These are phyloP conservation scores for Lepidotrigona ventralis DNA, from an alignment of 1,140 invertebrate species.

Conservation along the genomic window DNA sequence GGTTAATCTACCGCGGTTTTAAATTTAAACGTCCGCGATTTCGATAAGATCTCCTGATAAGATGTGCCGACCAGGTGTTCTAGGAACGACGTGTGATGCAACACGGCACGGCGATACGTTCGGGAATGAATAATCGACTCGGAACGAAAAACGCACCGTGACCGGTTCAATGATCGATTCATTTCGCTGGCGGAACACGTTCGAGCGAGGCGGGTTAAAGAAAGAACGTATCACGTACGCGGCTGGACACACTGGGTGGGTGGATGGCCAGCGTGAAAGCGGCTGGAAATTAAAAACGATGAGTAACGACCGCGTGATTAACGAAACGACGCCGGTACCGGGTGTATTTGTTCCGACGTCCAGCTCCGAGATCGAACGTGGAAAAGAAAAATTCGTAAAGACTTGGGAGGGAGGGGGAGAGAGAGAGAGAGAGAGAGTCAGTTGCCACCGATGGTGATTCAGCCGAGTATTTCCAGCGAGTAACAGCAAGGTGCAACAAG, in stretches of 20 bases:
- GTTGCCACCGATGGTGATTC: slow-evolving; percentile 33
- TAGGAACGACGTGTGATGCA: slow-evolving; percentile 9
- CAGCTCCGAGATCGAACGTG: background rate
- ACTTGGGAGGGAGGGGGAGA: too few relatives aligned
- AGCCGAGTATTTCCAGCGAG: slow-evolving; percentile 8
- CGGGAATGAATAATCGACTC: slow-evolving; percentile 28
- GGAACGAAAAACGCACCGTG: slow-evolving; percentile 8
- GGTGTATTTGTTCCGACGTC: background rate
- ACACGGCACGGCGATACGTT: background rate
- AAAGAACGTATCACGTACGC: background rate
- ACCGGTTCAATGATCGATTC: slow-evolving; percentile 28
- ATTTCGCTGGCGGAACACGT: background rate
- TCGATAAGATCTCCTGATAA: slow-evolving; percentile 36
- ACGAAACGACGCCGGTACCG: background rate
- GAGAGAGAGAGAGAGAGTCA: background rate
- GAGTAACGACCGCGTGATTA: slow-evolving; percentile 10
- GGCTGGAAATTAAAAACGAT: slow-evolving; percentile 37
- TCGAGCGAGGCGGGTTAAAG: background rate
- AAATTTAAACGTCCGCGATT: slow-evolving; percentile 12
- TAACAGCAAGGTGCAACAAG: background rate
- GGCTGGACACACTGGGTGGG: background rate
- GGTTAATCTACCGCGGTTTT: slow-evolving; percentile 12
- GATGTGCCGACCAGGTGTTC: slow-evolving; percentile 20
- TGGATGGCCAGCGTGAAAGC: background rate
- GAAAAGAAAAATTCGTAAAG: background rate